phyloP scores from a whole-genome alignment of 2,113 vertebrate genomes.

The Lepus timidus region DNA sequence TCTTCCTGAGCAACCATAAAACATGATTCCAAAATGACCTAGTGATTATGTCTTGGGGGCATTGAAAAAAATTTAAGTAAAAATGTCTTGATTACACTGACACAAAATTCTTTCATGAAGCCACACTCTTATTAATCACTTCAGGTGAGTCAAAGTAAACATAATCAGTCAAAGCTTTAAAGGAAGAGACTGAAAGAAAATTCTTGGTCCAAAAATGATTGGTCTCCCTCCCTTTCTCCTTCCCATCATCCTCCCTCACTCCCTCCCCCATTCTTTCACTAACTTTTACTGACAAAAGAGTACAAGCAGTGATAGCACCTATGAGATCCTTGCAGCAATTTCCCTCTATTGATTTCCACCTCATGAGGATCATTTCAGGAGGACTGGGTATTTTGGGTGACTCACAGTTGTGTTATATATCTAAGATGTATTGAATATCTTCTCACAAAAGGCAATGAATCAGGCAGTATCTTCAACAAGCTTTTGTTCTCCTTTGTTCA shows the following conservation, averaged over 20 bases:
- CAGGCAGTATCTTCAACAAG: background rate
- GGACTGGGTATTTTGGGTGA: constrained; percentile 26
- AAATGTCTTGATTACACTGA: constrained; percentile 72
- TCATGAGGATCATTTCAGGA: constrained; percentile 15
- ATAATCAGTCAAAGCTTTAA: constrained; percentile 60
- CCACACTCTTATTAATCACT: constrained; percentile 71
- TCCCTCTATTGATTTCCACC: constrained; percentile 4
- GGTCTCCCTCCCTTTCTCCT: constrained; percentile 1
- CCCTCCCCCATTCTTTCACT: background rate
- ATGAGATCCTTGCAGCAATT: constrained; percentile 23
- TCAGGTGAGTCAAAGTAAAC: constrained; percentile 79
- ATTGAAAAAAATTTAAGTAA: constrained; percentile 59
- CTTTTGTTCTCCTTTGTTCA: constrained; percentile 40
- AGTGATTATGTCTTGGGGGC: constrained; percentile 60
- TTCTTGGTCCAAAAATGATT: constrained; percentile 16
- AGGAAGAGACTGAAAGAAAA: constrained; percentile 70
- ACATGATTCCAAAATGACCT: constrained; percentile 76
- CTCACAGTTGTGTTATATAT: background rate
- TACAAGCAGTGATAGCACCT: background rate
- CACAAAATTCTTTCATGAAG: constrained; percentile 64
- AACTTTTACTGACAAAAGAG: constrained; percentile 65
- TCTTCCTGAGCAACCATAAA: constrained; percentile 81
- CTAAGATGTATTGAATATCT: constrained; percentile 33
- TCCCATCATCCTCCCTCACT: fast-evolving
- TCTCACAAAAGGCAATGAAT: constrained; percentile 44